Evolutionary conservation across 2,888 invertebrate genomes (phyloP).

Genomic region (Camponotus fellah): DNA sequence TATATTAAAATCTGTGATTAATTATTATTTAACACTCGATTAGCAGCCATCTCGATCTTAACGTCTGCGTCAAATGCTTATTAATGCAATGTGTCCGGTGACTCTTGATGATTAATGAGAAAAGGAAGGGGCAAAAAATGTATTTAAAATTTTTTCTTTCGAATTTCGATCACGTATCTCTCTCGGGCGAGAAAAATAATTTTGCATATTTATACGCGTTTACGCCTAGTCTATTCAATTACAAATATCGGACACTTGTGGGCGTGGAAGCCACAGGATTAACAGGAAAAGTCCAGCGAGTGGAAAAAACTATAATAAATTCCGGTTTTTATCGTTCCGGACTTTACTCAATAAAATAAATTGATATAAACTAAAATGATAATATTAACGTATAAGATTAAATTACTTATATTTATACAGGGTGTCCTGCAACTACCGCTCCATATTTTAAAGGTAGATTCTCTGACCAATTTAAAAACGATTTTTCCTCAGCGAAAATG

Average conservation of each 20-base stretch:
- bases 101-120: neutral
- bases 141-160: neutral
- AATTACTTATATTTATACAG: too few relatives aligned
- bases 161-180: neutral
- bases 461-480: too few relatives aligned
- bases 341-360: too few relatives aligned
- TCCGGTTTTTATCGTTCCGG: too few relatives aligned
- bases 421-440: too few relatives aligned
- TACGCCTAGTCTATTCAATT: neutral
- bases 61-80: neutral
- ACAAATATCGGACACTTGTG: slow-evolving; percentile 7
- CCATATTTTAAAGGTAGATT: too few relatives aligned
- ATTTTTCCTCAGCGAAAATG: too few relatives aligned
- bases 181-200: neutral
- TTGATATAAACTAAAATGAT: too few relatives aligned
- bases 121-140: neutral
- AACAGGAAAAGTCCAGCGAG: too few relatives aligned
- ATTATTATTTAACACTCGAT: neutral
- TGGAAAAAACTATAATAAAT: too few relatives aligned
- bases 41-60: neutral
- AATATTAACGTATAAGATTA: too few relatives aligned
- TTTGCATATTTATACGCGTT: neutral
- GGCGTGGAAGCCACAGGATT: too few relatives aligned
- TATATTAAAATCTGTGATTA: neutral
- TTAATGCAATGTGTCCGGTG: neutral